A percentile compares a stretch with the other conserved stretches of the same genome.
Conservation (phyloP, 1,140 invertebrate species). For the Dermatophagoides farinae region DNA sequence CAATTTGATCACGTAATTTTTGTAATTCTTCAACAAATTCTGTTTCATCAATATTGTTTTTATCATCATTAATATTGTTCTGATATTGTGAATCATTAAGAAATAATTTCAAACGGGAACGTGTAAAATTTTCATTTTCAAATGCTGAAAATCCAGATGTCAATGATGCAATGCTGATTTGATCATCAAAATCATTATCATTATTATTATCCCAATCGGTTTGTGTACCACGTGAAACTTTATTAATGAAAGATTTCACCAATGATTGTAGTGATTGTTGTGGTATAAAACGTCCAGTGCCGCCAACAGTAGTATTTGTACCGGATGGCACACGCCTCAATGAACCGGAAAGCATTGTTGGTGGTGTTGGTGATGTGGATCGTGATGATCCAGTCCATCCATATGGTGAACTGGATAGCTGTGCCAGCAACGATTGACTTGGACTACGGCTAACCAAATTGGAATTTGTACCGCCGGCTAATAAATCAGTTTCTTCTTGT, state of each 20-base stretch:
- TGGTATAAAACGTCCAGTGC: no score
- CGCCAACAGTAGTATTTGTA: not conserved
- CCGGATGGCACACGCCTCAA: not conserved
- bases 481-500: not conserved
- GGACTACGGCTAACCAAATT: not conserved
- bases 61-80: not conserved
- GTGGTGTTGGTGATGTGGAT: not conserved
- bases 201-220: conserved; percentile 1
- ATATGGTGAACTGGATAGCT: not conserved
- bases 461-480: not conserved
- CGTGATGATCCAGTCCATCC: not conserved
- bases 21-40: conserved; percentile 7
- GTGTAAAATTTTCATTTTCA: not conserved
- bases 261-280: conserved; percentile 1
- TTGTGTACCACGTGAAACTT: conserved; percentile 5
- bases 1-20: not conserved
- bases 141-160: conserved; percentile 1
- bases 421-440: not conserved
- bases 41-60: not conserved
- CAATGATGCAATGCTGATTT: not conserved
- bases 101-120: not conserved
- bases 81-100: not conserved
- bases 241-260: conserved; percentile 1
- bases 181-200: not conserved
- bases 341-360: not conserved